Evolutionary conservation across 37 sponge, comb jelly and placozoan species (phyloP).

Genomic region (Lycopodina hypogea): DNA sequence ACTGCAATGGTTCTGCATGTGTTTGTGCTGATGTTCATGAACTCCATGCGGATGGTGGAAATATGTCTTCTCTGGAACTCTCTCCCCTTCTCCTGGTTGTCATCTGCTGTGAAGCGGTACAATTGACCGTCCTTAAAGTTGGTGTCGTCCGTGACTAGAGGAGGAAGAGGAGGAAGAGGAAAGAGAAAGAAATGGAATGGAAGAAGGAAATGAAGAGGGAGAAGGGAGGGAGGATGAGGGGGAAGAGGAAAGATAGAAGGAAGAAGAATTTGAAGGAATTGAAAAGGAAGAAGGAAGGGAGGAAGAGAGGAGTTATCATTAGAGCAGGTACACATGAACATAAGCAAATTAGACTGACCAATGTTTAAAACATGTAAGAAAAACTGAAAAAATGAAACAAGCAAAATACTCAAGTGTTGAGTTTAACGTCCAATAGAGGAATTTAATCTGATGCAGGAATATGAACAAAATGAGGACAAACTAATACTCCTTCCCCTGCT

Average conservation of each 20-base stretch:
- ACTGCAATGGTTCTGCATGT: conserved; percentile 32
- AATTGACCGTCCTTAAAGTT: conserved; percentile 65
- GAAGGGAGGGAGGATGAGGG: conserved; percentile 5
- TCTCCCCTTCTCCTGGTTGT: conserved; percentile 23
- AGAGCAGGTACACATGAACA: no score
- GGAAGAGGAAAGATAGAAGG: background rate
- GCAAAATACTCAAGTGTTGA: no score
- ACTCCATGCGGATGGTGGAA: background rate
- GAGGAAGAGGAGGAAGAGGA: conserved; percentile 3
- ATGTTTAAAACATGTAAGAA: no score
- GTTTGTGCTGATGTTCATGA: background rate
- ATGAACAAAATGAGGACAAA: no score
- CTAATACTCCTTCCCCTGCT: no score
- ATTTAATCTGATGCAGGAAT: no score
- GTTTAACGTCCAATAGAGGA: no score
- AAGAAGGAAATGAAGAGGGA: background rate
- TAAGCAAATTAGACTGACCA: no score
- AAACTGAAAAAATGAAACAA: no score
- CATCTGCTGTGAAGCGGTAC: conserved; percentile 77
- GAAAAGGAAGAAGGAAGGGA: no score
- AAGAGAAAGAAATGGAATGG: background rate
- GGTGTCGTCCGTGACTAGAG: conserved; percentile 71
- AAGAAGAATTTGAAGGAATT: no score
- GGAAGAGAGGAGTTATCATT: no score
- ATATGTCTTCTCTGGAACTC: background rate